Percentiles rank a stretch among this genome's conserved stretches.
These are phyloP conservation scores for Upupa epops DNA, from an alignment of 2,113 vertebrate genomes.

Conservation along the genomic window DNA sequence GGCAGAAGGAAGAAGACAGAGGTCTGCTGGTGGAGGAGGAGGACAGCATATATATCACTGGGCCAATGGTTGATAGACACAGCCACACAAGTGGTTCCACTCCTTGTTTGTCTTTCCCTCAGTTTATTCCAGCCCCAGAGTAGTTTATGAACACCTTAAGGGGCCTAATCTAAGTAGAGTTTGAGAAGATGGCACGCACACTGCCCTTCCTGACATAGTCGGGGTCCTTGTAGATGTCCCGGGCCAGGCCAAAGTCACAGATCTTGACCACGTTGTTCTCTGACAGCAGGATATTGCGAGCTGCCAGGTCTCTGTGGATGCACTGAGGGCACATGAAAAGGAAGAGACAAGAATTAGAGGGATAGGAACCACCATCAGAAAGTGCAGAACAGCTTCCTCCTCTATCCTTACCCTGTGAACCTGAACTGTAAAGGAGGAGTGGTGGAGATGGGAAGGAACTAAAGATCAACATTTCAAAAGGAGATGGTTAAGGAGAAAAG, in stretches of 20 bases:
- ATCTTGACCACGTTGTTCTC: conserved; percentile 98
- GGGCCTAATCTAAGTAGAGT: neutral
- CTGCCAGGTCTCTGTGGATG: conserved; percentile 95
- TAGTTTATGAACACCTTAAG: neutral
- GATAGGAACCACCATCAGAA: neutral
- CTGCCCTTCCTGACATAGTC: conserved; percentile 99
- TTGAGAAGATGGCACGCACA: conserved; percentile 74
- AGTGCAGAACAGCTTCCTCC: neutral
- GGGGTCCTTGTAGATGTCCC: conserved; percentile 99
- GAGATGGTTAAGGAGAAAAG: neutral
- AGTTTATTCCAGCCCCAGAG: neutral
- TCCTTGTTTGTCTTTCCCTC: neutral
- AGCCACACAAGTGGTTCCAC: neutral
- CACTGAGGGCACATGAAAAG: conserved; percentile 75
- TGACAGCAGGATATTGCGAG: conserved; percentile 96
- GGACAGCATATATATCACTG: neutral
- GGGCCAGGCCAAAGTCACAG: conserved; percentile 96
- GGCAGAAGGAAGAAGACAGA: neutral
- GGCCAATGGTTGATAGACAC: neutral
- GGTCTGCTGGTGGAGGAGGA: neutral
- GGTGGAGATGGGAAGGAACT: neutral
- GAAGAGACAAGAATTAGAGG: neutral
- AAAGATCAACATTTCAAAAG: neutral
- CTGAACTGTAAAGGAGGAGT: neutral
- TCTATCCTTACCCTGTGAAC: fast-evolving